Evolutionary conservation across 2,888 invertebrate species (phyloP).

Genomic region (Lasioglossum morio): DNA sequence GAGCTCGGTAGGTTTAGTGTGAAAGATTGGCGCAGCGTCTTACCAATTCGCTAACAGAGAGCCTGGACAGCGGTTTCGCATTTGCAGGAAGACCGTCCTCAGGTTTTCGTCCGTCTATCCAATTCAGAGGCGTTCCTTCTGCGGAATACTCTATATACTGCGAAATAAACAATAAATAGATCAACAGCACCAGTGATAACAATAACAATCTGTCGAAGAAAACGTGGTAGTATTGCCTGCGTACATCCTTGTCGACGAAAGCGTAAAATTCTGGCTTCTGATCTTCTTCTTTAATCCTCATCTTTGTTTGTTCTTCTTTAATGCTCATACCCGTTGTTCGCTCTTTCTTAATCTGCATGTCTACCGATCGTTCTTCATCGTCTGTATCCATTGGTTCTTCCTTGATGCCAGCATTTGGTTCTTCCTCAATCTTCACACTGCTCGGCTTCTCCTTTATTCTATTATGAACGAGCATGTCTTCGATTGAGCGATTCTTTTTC

Average conservation of each 20-base stretch:
- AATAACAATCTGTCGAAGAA: not conserved
- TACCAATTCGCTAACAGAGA: constrained; percentile 70
- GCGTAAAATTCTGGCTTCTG: constrained; percentile 68
- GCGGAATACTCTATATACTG: constrained; percentile 76
- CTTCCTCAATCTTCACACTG: not conserved
- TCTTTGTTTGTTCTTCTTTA: not conserved
- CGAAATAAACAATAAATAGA: not conserved
- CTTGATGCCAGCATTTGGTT: not conserved
- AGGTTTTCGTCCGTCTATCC: constrained; percentile 76
- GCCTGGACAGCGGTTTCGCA: constrained; percentile 68
- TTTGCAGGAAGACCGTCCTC: constrained; percentile 69
- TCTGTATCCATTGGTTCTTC: not conserved
- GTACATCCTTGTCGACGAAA: constrained; percentile 73
- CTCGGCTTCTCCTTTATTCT: not conserved
- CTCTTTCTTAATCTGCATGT: not conserved
- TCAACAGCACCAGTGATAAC: not conserved
- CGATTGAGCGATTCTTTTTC: not conserved
- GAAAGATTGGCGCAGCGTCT: not conserved
- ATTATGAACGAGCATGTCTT: not conserved
- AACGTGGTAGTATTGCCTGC: constrained; percentile 22
- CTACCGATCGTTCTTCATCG: not conserved
- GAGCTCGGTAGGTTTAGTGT: no score
- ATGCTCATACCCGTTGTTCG: not conserved
- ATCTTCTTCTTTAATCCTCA: not conserved
- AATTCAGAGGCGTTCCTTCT: constrained; percentile 74